A percentile compares a stretch with the other conserved stretches of the same genome.
Evolutionary conservation across 2,113 vertebrate genomes (phyloP).

Genomic region (Catharus minimus): DNA sequence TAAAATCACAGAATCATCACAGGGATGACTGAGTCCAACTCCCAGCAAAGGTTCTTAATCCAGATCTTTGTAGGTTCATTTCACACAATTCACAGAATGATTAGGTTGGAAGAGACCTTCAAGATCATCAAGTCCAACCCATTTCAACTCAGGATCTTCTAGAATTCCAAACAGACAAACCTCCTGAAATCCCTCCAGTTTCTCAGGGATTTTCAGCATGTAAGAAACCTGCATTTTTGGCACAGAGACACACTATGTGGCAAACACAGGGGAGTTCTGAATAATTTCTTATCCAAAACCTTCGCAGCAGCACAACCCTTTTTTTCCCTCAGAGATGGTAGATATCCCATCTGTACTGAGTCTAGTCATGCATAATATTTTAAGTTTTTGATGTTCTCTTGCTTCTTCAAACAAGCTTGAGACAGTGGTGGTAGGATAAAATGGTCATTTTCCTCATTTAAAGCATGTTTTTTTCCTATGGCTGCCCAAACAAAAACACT

Average conservation of each 20-base stretch:
- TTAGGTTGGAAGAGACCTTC: too few species aligned
- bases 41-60: neutral
- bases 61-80: neutral
- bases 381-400: constrained; percentile 17
- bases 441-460: constrained; percentile 4
- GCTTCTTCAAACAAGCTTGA: constrained; percentile 10
- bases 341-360: neutral
- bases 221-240: neutral
- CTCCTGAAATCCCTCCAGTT: neutral
- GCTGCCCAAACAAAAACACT: neutral
- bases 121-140: too few species aligned
- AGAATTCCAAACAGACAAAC: neutral
- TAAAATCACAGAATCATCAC: neutral
- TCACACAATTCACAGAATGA: neutral
- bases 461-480: neutral
- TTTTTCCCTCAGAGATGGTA: neutral
- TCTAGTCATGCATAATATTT: constrained; percentile 17
- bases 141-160: neutral
- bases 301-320: neutral
- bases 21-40: neutral
- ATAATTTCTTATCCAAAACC: neutral
- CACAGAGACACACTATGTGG: neutral
- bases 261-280: neutral
- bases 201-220: neutral
- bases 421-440: neutral